Percentiles rank a stretch among this genome's conserved stretches.
Evolutionary conservation across 2,113 vertebrate species (phyloP).

Genomic region (Trogon melanurus): DNA sequence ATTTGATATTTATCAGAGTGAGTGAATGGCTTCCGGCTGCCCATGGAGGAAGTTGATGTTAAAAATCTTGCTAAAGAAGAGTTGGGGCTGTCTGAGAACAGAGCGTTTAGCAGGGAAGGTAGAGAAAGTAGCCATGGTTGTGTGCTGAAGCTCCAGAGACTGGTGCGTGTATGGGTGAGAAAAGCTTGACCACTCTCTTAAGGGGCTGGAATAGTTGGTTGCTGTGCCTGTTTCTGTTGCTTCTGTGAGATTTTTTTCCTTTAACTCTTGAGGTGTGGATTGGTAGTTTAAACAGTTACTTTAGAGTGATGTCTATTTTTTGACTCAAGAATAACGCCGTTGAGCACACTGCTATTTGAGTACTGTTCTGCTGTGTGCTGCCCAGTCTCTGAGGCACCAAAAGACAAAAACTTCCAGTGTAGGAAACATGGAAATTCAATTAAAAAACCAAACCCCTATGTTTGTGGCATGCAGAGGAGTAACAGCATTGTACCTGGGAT

Average conservation of each 20-base stretch:
- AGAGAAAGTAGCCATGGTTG: neutral
- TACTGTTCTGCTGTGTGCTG: neutral
- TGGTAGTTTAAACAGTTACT: neutral
- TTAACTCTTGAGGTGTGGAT: neutral
- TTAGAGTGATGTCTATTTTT: neutral
- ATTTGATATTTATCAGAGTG: neutral
- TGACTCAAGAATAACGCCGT: neutral
- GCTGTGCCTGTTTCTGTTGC: neutral
- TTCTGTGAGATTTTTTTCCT: neutral
- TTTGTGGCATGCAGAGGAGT: neutral
- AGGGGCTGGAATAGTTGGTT: neutral
- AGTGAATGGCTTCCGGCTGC: neutral
- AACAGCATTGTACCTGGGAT: neutral
- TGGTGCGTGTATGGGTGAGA: neutral
- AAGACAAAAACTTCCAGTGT: neutral
- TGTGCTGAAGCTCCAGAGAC: neutral
- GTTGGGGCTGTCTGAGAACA: neutral
- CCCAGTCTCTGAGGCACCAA: neutral
- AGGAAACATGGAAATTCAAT: neutral
- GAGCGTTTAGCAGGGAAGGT: neutral
- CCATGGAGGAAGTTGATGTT: neutral
- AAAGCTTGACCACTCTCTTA: neutral
- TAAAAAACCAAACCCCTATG: no score
- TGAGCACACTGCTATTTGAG: neutral
- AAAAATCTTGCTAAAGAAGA: neutral